These are phyloP conservation scores for Meiosimyza decipiens DNA, from an alignment of 2,888 invertebrate species.

Conservation along the genomic window DNA sequence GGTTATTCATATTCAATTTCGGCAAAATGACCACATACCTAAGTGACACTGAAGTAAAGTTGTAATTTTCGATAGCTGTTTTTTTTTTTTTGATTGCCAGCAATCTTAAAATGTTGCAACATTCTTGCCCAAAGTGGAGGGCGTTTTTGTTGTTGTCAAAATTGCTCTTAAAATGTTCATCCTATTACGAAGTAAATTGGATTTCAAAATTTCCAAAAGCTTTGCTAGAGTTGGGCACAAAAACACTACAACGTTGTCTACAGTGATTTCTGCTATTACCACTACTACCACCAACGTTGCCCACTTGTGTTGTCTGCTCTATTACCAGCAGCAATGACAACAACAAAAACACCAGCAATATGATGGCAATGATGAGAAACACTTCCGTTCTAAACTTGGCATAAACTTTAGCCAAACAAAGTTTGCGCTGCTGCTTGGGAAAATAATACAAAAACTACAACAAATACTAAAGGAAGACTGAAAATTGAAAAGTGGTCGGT, in stretches of 20 bases:
- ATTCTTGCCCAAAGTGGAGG: background rate
- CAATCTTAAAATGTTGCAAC: background rate
- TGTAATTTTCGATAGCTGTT: too few relatives aligned
- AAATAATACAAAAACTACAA: background rate
- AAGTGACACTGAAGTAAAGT: too few relatives aligned
- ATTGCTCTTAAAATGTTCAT: conserved; percentile 28
- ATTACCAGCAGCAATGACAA: conserved; percentile 9
- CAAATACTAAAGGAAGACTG: conserved; percentile 4
- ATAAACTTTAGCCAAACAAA: conserved; percentile 25
- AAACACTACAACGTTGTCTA: background rate
- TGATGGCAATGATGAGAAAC: conserved; percentile 23
- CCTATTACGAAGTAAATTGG: conserved; percentile 34
- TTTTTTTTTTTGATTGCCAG: background rate
- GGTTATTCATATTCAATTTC: too few relatives aligned
- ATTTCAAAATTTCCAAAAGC: conserved; percentile 33
- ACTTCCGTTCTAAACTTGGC: conserved; percentile 29
- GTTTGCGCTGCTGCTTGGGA: conserved; percentile 12
- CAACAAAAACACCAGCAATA: conserved; percentile 14
- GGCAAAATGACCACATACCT: too few relatives aligned
- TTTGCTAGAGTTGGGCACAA: conserved; percentile 7
- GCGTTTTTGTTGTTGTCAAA: background rate
- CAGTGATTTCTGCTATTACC: background rate
- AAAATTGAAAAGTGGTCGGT: conserved; percentile 33
- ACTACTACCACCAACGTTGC: background rate
- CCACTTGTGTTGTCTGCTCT: background rate